phyloP scores from a whole-genome alignment of 2,797 vertebrate species.

The Ctenopoma multispine region DNA sequence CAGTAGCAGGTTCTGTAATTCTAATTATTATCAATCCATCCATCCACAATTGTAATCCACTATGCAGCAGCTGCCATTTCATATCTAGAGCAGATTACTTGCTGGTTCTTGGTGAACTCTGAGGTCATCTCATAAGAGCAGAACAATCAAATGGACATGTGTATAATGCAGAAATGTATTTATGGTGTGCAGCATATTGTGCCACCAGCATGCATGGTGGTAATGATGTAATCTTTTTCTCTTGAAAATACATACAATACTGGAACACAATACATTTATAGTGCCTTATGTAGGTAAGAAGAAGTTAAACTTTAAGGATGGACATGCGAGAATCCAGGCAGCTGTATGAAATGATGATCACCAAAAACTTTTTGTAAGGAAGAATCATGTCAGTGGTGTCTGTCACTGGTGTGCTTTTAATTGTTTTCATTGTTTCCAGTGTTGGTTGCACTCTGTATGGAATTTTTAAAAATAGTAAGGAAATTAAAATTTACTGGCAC shows the following conservation, averaged over 20 bases:
- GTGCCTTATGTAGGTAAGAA: neutral
- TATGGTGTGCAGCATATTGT: neutral
- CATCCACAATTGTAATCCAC: constrained; percentile 42
- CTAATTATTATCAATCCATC: constrained; percentile 46
- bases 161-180: constrained; percentile 9
- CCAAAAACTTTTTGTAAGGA: too few species aligned
- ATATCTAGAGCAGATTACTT: constrained; percentile 35
- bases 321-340: too few species aligned
- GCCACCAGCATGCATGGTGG: neutral
- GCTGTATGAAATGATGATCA: too few species aligned
- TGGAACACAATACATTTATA: neutral
- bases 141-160: constrained; percentile 2
- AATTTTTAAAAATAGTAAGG: too few species aligned
- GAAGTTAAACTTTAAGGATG: too few species aligned
- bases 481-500: too few species aligned
- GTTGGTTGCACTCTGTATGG: too few species aligned
- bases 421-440: too few species aligned
- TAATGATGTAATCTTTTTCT: too few species aligned
- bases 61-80: constrained; percentile 24
- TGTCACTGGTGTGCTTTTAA: too few species aligned
- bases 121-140: constrained; percentile 22
- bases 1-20: constrained; percentile 34
- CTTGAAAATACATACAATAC: neutral
- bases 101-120: constrained; percentile 19
- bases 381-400: too few species aligned